A percentile compares a stretch with the other conserved stretches of the same genome.
Conservation (phyloP, 1,140 invertebrate genomes). For the Calliopsis andreniformis region DNA sequence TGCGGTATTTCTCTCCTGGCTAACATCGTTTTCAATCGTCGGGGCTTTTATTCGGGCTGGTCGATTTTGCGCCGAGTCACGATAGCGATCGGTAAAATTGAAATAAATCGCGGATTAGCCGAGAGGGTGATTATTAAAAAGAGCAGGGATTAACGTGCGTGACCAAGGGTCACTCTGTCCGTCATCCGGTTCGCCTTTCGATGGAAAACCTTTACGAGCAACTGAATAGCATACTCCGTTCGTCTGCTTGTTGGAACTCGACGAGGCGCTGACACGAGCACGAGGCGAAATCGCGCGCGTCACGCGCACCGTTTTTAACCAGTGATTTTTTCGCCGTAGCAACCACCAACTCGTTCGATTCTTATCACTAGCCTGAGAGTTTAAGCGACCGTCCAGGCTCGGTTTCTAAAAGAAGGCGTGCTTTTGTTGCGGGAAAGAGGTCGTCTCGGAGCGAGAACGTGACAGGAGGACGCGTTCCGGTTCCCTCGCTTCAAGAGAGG, state of each 20-base stretch:
- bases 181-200: slow-evolving; percentile 26
- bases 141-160: slow-evolving; percentile 24
- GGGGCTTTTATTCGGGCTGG: no score
- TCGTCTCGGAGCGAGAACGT: neutral
- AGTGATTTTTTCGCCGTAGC: neutral
- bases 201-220: neutral
- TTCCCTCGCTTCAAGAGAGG: slow-evolving; percentile 9
- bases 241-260: neutral
- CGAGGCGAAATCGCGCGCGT: slow-evolving; percentile 24
- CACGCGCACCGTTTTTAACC: neutral
- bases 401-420: neutral
- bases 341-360: slow-evolving; percentile 5
- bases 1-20: no score
- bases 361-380: slow-evolving; percentile 8
- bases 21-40: no score
- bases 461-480: slow-evolving; percentile 3
- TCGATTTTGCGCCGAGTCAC: no score
- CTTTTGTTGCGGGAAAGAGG: neutral
- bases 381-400: slow-evolving; percentile 36
- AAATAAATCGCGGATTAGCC: slow-evolving; percentile 45
- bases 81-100: slow-evolving; percentile 35
- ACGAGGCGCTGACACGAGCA: slow-evolving; percentile 9
- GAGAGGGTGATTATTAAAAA: slow-evolving; percentile 17
- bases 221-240: neutral
- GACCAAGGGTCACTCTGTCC: slow-evolving; percentile 6